Base-by-base conservation (phyloP, 2,113 vertebrate species). In the Gila orcuttii region DNA sequence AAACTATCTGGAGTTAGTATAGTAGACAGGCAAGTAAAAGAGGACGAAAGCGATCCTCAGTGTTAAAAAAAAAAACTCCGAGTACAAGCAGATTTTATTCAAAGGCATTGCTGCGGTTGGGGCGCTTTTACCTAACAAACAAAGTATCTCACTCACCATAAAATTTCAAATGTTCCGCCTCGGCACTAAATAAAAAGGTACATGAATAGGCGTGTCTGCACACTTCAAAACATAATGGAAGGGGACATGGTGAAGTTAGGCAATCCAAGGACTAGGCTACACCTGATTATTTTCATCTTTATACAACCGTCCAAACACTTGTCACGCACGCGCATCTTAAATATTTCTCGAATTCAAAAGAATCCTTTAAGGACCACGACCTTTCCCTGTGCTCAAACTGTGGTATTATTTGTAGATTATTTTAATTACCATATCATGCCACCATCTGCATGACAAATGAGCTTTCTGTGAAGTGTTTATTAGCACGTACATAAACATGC, bases 381-480 rank as follows among this genome's bases (percentile, higher is more conserved):
- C 79, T 45, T 62, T 13, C 62, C 7, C 13, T 36, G 33, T 74
- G 17, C 36, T 28, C 83, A 68, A 82, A 66, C 62, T 31, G 31
- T 33, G 64, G 21, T 31, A 28, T 79, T 25, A 79, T 86, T 59
- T 74, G 66, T 25, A 86, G 75, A 33, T 92, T 75, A 86, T 93
- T 91, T 91, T 88, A 92, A 94, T 94, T 93, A 92, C 90, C 47
- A 36, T 86, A 47, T 15, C 85, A 47, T 77, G 57, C 83, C 85
- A 86, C 86, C 86, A 87, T 89, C 87, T 90, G 92, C 92, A 90
- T 93, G 91, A 92, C 91, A 91, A 92, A 93, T 91, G 85, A 90
- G 87, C 86, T 89, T 87, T 75, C 85, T 57, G 80, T 87, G 83
- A 85, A 84, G 90, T 89, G 92, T 92, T 93, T 92, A 94, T 93